Percentiles rank a stretch among this genome's conserved stretches.
Conservation (phyloP, 1,140 invertebrate genomes). For the Caenorhabditis briggsae region DNA sequence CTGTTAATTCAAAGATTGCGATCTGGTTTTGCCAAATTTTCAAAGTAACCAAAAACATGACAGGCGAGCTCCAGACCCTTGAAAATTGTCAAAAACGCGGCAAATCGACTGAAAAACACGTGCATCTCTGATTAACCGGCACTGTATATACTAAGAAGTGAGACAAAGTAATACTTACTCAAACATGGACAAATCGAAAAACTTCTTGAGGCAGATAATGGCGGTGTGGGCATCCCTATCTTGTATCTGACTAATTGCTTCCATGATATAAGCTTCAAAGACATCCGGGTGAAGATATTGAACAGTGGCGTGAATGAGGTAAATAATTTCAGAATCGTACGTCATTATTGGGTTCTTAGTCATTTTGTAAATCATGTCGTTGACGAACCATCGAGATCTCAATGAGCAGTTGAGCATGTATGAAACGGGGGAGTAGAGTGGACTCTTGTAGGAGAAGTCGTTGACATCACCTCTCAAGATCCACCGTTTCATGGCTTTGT, state of each 20-base stretch:
- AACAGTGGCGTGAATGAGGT: neutral
- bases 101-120: too few species aligned
- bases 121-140: too few species aligned
- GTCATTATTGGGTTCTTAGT: neutral
- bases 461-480: neutral
- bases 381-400: neutral
- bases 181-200: slow-evolving; percentile 16
- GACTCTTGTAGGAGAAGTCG: neutral
- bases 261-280: neutral
- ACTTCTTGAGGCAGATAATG: neutral
- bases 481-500: neutral
- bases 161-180: neutral
- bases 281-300: neutral
- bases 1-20: too few species aligned
- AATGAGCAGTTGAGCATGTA: neutral
- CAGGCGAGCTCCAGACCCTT: too few species aligned
- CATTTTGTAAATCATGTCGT: neutral
- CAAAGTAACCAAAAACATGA: too few species aligned
- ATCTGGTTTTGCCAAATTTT: too few species aligned
- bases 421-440: neutral
- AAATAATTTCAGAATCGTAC: too few species aligned
- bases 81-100: too few species aligned
- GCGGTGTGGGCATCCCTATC: neutral
- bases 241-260: neutral
- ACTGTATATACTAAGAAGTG: too few species aligned